Conservation (phyloP, 53 echinoderm and acorn worm genomes). For the Astropecten irregularis region DNA sequence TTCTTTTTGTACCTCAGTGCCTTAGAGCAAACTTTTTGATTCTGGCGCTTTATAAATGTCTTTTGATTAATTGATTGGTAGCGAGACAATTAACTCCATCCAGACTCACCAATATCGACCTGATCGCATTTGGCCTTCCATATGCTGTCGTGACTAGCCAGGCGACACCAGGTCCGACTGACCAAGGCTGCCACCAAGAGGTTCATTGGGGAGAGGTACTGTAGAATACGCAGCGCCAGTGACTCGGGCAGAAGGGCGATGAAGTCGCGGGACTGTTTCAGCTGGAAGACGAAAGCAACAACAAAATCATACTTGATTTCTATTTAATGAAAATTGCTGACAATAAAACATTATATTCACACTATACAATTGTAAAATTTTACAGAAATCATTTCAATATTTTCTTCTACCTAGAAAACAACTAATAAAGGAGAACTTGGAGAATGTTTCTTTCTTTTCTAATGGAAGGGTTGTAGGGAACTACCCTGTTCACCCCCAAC, state of each 20-base stretch:
- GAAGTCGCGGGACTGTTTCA: conserved; percentile 92
- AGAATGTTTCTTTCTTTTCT: no score
- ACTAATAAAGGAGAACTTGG: no score
- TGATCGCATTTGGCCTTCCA: conserved; percentile 95
- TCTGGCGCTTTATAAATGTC: no score
- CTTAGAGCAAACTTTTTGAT: no score
- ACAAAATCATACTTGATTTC: no score
- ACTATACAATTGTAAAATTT: not conserved
- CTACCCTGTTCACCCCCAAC: no score
- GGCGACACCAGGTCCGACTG: conserved; percentile 72
- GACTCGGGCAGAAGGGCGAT: conserved; percentile 77
- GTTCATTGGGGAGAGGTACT: conserved; percentile 74
- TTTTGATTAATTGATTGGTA: no score
- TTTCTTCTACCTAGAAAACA: not conserved
- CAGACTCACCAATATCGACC: conserved; percentile 84
- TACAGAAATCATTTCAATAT: not conserved
- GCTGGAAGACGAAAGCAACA: conserved; percentile 44
- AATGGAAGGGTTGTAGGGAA: no score
- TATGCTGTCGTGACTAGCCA: conserved; percentile 80
- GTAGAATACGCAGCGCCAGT: conserved; percentile 77
- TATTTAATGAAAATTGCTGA: no score
- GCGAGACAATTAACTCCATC: no score
- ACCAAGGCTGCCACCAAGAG: conserved; percentile 86
- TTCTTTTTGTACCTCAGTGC: no score
- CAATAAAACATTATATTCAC: not conserved